These are phyloP conservation scores for Anguilla japonica DNA, from an alignment of 2,113 vertebrate genomes.

Conservation along the genomic window DNA sequence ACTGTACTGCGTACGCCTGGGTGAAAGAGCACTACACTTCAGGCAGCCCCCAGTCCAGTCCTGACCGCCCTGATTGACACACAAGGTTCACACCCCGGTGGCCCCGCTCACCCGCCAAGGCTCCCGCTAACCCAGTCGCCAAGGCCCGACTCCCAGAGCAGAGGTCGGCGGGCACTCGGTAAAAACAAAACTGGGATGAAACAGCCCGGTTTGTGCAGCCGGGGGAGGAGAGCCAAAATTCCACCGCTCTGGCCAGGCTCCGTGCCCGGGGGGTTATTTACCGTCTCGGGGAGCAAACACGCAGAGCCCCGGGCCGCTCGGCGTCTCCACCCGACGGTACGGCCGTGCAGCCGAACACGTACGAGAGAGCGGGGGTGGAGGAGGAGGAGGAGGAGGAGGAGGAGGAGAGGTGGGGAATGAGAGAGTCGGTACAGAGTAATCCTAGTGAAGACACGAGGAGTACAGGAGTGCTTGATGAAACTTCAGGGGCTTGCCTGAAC, in stretches of 20 bases:
- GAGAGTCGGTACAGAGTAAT: not conserved
- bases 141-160: not conserved
- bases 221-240: not conserved
- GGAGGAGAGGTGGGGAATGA: not conserved
- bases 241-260: not conserved
- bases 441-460: not conserved
- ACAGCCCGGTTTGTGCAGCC: not conserved
- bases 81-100: not conserved
- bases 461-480: not conserved
- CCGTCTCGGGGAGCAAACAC: not conserved
- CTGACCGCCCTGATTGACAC: not conserved
- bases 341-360: not conserved
- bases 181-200: not conserved
- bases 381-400: too few relatives aligned
- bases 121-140: too few relatives aligned
- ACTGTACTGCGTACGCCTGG: not conserved
- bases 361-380: not conserved
- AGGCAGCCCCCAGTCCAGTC: not conserved
- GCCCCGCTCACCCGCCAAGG: too few relatives aligned
- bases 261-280: not conserved
- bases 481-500: not conserved
- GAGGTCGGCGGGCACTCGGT: not conserved
- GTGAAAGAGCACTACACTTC: not conserved
- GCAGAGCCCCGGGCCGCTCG: not conserved
- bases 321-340: not conserved